A percentile compares a stretch with the other conserved stretches of the same genome.
phyloP scores from a whole-genome alignment of 1,140 invertebrate species.

The Geopemphigus sp. region DNA sequence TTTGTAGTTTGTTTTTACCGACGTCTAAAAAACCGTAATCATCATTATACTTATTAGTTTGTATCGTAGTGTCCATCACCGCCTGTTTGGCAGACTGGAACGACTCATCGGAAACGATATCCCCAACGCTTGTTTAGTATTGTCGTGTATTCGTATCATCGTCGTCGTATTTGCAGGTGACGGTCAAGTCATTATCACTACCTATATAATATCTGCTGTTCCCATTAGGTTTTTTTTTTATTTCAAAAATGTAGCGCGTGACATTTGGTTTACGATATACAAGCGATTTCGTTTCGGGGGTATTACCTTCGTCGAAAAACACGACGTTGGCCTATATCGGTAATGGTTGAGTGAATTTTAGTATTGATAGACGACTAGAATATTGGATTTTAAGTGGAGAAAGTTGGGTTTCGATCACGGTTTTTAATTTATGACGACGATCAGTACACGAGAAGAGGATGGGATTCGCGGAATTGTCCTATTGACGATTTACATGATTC shows the following conservation, averaged over 20 bases:
- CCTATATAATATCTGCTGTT: not conserved
- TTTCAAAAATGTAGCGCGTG: not conserved
- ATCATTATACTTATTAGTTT: no score
- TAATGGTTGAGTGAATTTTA: not conserved
- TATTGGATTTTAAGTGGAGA: not conserved
- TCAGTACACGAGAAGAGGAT: not conserved
- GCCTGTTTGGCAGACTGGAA: not conserved
- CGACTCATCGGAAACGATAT: constrained; percentile 18
- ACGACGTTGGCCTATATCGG: not conserved
- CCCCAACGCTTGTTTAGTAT: not conserved
- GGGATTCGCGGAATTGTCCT: not conserved
- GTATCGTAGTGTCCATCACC: no score
- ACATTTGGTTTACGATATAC: not conserved
- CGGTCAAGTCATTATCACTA: not conserved
- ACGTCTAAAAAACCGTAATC: no score
- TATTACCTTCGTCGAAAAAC: not conserved
- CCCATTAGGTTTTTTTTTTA: not conserved
- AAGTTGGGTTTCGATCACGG: not conserved
- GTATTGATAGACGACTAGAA: not conserved
- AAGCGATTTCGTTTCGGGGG: not conserved
- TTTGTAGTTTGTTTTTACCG: no score
- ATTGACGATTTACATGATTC: not conserved
- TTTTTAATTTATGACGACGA: not conserved
- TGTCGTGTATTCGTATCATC: no score
- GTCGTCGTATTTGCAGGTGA: not conserved